These are phyloP conservation scores for Sarcophaga peregrina DNA, from an alignment of 1,140 invertebrate genomes.

Conservation along the genomic window DNA sequence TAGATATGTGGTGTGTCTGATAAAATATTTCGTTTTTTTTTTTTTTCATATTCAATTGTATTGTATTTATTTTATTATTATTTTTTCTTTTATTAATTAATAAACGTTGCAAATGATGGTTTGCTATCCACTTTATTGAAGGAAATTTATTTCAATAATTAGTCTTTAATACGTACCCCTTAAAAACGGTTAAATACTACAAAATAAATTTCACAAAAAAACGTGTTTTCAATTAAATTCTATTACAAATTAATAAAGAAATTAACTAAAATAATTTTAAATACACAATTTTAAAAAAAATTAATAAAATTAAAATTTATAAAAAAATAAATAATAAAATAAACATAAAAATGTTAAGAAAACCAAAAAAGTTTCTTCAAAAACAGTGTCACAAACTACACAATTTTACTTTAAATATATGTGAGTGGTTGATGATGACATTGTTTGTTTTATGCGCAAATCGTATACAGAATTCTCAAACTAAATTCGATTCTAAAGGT, in stretches of 20 bases:
- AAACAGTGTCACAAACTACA: slow-evolving; percentile 21
- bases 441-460: too few relatives aligned
- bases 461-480: too few relatives aligned
- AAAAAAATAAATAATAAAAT: neutral
- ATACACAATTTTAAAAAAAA: neutral
- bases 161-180: slow-evolving; percentile 29
- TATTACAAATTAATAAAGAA: neutral
- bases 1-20: neutral
- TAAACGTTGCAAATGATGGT: too few relatives aligned
- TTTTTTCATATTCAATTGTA: neutral
- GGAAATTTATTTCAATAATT: slow-evolving; percentile 6
- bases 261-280: neutral
- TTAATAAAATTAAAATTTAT: neutral
- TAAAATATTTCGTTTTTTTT: neutral
- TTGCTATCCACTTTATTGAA: neutral
- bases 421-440: neutral
- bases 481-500: too few relatives aligned
- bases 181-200: neutral
- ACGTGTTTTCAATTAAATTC: neutral
- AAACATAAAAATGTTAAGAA: slow-evolving; percentile 4
- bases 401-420: neutral
- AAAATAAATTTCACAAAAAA: neutral
- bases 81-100: neutral
- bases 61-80: neutral
- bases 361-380: slow-evolving; percentile 22